Conservation (phyloP, 1,140 invertebrate genomes). For the Globodera rostochiensis region DNA sequence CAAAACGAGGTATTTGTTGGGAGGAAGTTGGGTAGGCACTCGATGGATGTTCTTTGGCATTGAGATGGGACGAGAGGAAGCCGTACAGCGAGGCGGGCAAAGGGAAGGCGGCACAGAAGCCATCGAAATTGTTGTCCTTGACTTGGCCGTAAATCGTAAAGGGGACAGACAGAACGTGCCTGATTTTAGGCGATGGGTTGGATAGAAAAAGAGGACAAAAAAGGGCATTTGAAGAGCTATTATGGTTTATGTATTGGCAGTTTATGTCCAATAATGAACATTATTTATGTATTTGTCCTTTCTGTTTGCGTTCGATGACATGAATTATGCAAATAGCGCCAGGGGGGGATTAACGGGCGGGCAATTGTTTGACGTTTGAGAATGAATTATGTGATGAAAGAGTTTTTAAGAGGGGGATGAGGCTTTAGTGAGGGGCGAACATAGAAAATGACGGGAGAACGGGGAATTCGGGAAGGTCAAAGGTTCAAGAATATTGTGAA, state of each 20-base stretch:
- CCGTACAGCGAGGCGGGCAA: background rate
- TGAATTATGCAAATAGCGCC: background rate
- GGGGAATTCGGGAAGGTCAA: background rate
- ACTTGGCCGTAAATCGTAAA: background rate
- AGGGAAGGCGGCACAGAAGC: background rate
- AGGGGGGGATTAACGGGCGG: background rate
- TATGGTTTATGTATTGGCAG: background rate
- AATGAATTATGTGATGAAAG: background rate
- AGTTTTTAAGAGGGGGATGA: background rate
- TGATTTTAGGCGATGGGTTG: background rate
- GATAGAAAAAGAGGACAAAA: background rate
- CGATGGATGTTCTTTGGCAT: constrained; percentile 4
- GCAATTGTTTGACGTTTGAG: no score
- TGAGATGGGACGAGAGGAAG: background rate
- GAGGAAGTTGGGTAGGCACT: background rate
- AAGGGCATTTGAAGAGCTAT: background rate
- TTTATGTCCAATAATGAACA: background rate
- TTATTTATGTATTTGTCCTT: background rate
- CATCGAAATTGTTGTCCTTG: background rate
- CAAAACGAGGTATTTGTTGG: constrained; percentile 4
- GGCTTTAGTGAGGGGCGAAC: background rate
- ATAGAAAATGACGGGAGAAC: background rate
- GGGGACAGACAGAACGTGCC: background rate
- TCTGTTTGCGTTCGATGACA: background rate
- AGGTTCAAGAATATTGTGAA: background rate